Evolutionary conservation across 37 sponge, comb jelly and placozoan species (phyloP).

Genomic region (Haliclona indistincta): DNA sequence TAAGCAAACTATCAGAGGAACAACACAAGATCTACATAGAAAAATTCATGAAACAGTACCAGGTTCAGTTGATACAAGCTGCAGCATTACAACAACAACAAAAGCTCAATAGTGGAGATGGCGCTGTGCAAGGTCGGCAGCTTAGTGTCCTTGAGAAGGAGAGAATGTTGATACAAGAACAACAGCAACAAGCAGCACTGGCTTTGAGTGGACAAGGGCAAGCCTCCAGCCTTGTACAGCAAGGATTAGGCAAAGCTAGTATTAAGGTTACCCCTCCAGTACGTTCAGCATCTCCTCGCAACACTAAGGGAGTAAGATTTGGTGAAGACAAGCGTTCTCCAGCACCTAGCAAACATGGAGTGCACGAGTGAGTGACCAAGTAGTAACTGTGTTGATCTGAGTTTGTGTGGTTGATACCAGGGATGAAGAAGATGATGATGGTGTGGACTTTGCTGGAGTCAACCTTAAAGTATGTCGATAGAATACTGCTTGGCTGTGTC

Average conservation of each 20-base stretch:
- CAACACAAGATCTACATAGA: conserved; percentile 44
- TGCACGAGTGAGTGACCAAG: background rate
- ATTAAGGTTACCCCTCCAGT: background rate
- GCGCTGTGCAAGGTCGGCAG: background rate
- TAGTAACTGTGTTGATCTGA: conserved; percentile 1
- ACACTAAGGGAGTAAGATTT: no score
- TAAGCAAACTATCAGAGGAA: conserved; percentile 33
- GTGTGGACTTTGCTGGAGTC: conserved; percentile 67
- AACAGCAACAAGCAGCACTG: conserved; percentile 15
- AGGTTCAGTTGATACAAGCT: conserved; percentile 5
- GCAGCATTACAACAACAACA: background rate
- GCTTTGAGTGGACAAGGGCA: background rate
- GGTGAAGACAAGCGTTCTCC: background rate
- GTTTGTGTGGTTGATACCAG: background rate
- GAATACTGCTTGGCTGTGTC: background rate
- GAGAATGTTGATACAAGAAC: conserved; percentile 24
- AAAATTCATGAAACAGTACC: conserved; percentile 20
- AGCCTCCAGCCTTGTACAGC: background rate
- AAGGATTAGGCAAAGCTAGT: background rate
- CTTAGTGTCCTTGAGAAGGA: conserved; percentile 19
- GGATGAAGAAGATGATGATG: conserved; percentile 65
- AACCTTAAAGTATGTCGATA: conserved; percentile 66
- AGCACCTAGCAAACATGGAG: background rate
- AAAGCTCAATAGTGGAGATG: background rate
- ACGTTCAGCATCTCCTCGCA: background rate